These are phyloP conservation scores for Ormia ochracea DNA, from an alignment of 2,888 invertebrate species.

Conservation along the genomic window DNA sequence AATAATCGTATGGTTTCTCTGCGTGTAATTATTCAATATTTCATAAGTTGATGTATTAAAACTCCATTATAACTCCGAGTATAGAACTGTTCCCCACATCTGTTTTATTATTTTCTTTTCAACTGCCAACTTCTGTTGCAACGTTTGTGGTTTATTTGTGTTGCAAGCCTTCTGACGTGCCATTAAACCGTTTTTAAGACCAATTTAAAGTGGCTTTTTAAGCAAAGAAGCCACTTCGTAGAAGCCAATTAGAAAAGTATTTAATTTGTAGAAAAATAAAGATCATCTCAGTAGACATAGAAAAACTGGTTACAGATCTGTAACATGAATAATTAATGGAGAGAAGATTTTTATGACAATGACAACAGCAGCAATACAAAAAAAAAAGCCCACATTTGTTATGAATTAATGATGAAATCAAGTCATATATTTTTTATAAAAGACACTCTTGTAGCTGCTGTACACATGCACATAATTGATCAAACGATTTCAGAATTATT, in stretches of 20 bases:
- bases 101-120: too few species aligned
- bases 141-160: too few species aligned
- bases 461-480: conserved; percentile 42
- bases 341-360: conserved; percentile 21
- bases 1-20: too few species aligned
- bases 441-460: conserved; percentile 1
- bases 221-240: neutral
- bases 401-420: conserved; percentile 5
- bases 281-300: neutral
- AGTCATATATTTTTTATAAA: neutral
- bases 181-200: neutral
- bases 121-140: too few species aligned
- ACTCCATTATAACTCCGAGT: too few species aligned
- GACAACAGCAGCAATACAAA: neutral
- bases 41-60: too few species aligned
- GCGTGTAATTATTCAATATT: too few species aligned
- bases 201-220: neutral
- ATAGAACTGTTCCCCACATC: too few species aligned
- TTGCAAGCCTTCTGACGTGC: neutral
- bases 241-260: conserved; percentile 23
- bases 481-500: conserved; percentile 42
- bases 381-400: conserved; percentile 26
- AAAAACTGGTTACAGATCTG: conserved; percentile 27
- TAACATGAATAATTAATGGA: conserved; percentile 23
- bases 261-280: neutral